phyloP scores from a whole-genome alignment of 2,797 vertebrate genomes.

The Forpus xanthops region DNA sequence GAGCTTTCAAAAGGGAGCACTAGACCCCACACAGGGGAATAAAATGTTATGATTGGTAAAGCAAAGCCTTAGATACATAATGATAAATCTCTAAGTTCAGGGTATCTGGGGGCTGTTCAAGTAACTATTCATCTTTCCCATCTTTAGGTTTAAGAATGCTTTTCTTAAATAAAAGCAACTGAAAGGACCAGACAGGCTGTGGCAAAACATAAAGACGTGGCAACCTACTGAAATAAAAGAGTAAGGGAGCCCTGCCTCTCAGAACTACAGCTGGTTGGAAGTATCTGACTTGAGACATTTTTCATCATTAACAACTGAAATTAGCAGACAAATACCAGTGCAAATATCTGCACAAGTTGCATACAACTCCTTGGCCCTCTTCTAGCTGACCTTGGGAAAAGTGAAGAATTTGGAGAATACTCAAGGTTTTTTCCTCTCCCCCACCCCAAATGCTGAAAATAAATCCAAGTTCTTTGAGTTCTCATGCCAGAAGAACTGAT shows the following conservation, averaged over 20 bases:
- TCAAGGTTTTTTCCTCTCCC: neutral
- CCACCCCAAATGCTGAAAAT: neutral
- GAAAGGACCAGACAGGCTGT: neutral
- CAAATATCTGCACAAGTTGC: neutral
- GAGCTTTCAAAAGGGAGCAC: constrained; percentile 7
- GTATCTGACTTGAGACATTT: neutral
- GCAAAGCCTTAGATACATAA: constrained; percentile 22
- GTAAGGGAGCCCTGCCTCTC: neutral
- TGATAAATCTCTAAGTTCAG: constrained; percentile 30
- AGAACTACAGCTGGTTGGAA: constrained; percentile 16
- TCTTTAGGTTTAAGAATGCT: constrained; percentile 23
- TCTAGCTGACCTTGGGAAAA: neutral
- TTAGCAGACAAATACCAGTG: neutral
- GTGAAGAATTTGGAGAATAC: neutral
- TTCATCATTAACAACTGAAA: neutral
- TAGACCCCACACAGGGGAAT: constrained; percentile 9
- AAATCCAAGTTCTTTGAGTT: neutral
- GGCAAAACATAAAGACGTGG: neutral
- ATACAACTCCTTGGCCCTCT: neutral
- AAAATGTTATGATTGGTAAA: constrained; percentile 23
- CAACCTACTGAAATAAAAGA: constrained; percentile 12
- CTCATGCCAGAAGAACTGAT: neutral
- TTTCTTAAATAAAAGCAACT: constrained; percentile 30
- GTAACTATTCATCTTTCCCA: neutral
- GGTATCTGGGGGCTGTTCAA: neutral